These are phyloP conservation scores for Camponotus fellah DNA, from an alignment of 2,888 invertebrate genomes.

Conservation along the genomic window DNA sequence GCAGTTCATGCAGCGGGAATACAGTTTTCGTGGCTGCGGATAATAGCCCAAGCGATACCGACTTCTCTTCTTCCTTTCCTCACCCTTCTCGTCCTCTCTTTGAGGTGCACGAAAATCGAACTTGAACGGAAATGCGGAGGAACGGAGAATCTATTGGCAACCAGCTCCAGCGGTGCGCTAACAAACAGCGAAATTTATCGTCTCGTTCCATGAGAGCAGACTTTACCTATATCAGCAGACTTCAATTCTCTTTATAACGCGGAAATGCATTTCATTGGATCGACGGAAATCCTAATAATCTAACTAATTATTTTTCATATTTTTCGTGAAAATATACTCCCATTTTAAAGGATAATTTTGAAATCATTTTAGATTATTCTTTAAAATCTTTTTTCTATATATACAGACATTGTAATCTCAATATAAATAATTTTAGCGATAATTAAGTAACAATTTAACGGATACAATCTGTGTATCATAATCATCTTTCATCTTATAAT, in stretches of 20 bases:
- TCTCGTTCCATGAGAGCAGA: slow-evolving; percentile 47
- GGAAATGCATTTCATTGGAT: slow-evolving; percentile 9
- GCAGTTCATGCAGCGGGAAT: slow-evolving; percentile 62
- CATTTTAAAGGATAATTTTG: not conserved
- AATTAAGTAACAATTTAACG: slow-evolving; percentile 7
- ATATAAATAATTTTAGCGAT: not conserved
- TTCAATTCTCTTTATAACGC: slow-evolving; percentile 40
- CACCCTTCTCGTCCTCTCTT: not conserved
- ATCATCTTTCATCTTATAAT: slow-evolving; percentile 17
- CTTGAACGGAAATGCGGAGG: slow-evolving; percentile 60
- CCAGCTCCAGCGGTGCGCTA: slow-evolving; percentile 47
- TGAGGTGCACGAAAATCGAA: slow-evolving; percentile 65
- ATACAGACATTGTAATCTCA: not conserved
- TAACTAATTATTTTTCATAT: slow-evolving; percentile 13
- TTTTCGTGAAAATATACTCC: not conserved
- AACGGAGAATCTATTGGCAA: slow-evolving; percentile 64
- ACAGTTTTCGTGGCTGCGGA: slow-evolving; percentile 70
- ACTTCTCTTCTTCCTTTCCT: slow-evolving; percentile 9
- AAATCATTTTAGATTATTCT: not conserved
- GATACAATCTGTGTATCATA: slow-evolving; percentile 2
- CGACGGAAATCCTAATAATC: not conserved
- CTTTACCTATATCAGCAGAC: slow-evolving; percentile 16
- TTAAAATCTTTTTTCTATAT: not conserved
- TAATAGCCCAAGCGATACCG: slow-evolving; percentile 68
- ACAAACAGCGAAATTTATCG: slow-evolving; percentile 69